Base-by-base conservation (phyloP, 2,888 invertebrate genomes). In the Agrotis puta region DNA sequence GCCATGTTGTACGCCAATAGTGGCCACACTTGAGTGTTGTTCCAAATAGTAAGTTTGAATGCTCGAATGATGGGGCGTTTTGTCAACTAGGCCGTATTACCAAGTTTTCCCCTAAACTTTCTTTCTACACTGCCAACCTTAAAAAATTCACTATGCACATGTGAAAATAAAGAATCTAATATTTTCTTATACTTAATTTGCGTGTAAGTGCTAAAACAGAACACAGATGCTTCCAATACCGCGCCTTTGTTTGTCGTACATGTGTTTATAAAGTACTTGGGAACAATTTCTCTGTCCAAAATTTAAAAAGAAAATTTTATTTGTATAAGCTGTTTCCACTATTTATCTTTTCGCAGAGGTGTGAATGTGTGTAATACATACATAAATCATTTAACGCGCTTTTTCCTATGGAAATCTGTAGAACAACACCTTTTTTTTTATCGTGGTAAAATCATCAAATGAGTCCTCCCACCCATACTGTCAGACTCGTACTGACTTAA, bases 201-300 rank as follows among this genome's bases (percentile, higher is more conserved):
- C 79, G 68, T 48, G 47, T 18, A 70, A n/a, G 61, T 63, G 81
- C 64, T 76, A 81, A 81, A 81, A 81, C 27, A 66, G n/a, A 54
- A 53, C 61, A 20, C 47, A 58, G 9, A 50, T 59, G 63, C 47
- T 24, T 53, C 62, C 14, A 58, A 48, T 51, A 47, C 20, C 45
- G 3, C 63, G 39, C 73, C 81, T 79, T 77, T 73, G 48, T 76
- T 64, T 78, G 22, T 43, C 53, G 18, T 24, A 53, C 27, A 56
- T 59, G 51, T 62, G 47, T 57, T 62, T 58, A 78, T 24, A 9
- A 56, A 45, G 50, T 70, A 65, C 62, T 57, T 39, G 54, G 48
- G 14, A 13, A 20, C 3, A 62, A 45, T 75, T 75, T 66, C 65
- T 59, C 33, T n/a, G 61, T 18, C 13, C 18, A 51, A 51, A 65